Evolutionary conservation across 2,888 invertebrate genomes (phyloP), one percentile per base, ranked within the genome.

Genomic region (Lomographa bimaculata): DNA sequence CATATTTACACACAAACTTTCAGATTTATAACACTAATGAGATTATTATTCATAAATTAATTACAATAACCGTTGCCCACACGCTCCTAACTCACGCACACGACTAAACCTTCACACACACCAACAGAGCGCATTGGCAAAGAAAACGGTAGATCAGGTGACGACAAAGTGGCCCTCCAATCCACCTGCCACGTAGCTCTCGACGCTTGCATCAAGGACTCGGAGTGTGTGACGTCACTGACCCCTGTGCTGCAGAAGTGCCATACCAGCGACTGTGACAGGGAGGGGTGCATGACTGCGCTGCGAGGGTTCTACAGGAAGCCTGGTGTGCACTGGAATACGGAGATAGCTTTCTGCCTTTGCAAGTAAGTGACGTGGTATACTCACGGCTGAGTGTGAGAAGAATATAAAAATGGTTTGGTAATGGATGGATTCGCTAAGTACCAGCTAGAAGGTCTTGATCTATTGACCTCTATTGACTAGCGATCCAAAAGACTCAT

Each of bases 321-420:
- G 64, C 93, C 94, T 8, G 93, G 93, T 38, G 93, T 94, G 54
- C 93, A 93, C 58, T 94, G 96, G 92, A 96, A 95, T 71, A 92
- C 96, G 52, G 97, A 97, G 81, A 95, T 97, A 61, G 97, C 97
- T 57, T 97, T 97, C 86, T 97, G 97, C 77, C 91, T 97, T 46
- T 97, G 97, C 96, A 96, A 94, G 97, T 96, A 85, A 93, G 94
- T 92, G n/a, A n/a, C n/a, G n/a, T n/a, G n/a, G n/a, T n/a, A 5
- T 7, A n/a, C 18, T n/a, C n/a, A n/a, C n/a, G n/a, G n/a, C n/a
- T n/a, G n/a, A n/a, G n/a, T n/a, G n/a, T 2, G 18, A 23, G 25
- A 25, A 16, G 2, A 9, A 16, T 16, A 16, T 3, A 16, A 16
- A 16, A n/a, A n/a, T n/a, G n/a, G n/a, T n/a, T n/a, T n/a, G n/a